Evolutionary conservation across 2,113 vertebrate genomes (phyloP), one percentile per base, ranked within the genome.

Genomic region (Microtus richardsoni): DNA sequence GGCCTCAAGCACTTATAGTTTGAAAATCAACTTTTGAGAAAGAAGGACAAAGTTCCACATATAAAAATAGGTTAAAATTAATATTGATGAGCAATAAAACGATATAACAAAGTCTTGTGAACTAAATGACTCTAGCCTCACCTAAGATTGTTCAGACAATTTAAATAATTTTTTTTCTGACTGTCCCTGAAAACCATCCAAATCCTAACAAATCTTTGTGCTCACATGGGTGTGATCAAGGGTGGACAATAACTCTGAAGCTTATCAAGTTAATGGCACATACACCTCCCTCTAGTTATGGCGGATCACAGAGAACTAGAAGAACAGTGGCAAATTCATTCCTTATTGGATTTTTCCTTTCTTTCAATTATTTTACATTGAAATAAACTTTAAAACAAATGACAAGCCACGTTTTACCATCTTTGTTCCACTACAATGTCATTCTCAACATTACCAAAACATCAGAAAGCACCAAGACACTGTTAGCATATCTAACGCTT

Each of bases 331-430:
- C 49, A 91, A 80, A 82, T 82, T 82, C 44, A 44, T 24, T 73
- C 49, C 33, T 91, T 26, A 54, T 3, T 92, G 75, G 3, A 88
- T 82, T 80, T 58, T 90, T 44, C 13, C 44, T 19, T 77, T 44
- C 39, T 79, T 91, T 91, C 47, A 91, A 89, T 14, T 36, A 47
- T 54, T 89, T 58, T 39, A 39, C 14, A 89, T 41, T 83, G 16
- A 80, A 62, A 49, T 41, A 66, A 89, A 94, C 68, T 74, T 73
- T 77, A 49, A 91, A 92, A 82, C 54, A 93, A 96, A 47, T 88
- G 21, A 3, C 21, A 82, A 4, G 21, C 21, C 30, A 75, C 0
- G 47, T 77, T 71, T 83, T 26, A 90, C 64, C 52, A 85, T 86
- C 7, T 58, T 54, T 44, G 22, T 84, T 26, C 14, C 89, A 33